Conservation (phyloP, 2,797 vertebrate genomes). For the Balearica regulorum region DNA sequence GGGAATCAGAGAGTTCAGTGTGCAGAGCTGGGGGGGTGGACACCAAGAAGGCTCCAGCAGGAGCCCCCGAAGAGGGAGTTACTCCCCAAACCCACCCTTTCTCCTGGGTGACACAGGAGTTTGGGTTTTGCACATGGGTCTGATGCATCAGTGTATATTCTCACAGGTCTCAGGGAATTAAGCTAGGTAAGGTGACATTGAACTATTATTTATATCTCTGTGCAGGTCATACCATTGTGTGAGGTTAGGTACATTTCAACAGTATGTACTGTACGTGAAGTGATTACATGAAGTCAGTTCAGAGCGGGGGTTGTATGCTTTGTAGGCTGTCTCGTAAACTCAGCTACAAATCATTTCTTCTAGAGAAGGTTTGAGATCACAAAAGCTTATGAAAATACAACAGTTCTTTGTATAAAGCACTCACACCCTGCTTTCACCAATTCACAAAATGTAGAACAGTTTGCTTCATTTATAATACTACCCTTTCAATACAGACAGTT, state of each 20-base stretch:
- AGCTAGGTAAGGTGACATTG: background rate
- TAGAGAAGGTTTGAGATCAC: background rate
- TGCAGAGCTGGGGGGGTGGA: accelerated
- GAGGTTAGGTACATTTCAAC: background rate
- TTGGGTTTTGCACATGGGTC: background rate
- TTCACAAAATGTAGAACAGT: background rate
- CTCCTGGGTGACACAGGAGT: background rate
- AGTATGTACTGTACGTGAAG: background rate
- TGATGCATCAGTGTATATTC: background rate
- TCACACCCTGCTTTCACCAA: background rate
- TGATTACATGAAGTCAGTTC: background rate
- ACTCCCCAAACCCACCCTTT: background rate
- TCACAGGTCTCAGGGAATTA: background rate
- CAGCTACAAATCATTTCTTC: background rate
- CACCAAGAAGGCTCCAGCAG: background rate
- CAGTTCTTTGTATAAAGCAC: background rate
- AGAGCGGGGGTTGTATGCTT: background rate
- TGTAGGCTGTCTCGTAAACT: background rate
- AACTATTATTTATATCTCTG: background rate
- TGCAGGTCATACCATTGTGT: background rate
- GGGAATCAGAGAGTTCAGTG: background rate
- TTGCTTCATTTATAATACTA: background rate
- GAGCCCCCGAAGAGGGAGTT: background rate
- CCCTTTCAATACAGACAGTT: background rate
- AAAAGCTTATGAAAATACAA: background rate